These are phyloP conservation scores for Schlechtendalia chinensis DNA, from an alignment of 1,140 invertebrate genomes.

Conservation along the genomic window DNA sequence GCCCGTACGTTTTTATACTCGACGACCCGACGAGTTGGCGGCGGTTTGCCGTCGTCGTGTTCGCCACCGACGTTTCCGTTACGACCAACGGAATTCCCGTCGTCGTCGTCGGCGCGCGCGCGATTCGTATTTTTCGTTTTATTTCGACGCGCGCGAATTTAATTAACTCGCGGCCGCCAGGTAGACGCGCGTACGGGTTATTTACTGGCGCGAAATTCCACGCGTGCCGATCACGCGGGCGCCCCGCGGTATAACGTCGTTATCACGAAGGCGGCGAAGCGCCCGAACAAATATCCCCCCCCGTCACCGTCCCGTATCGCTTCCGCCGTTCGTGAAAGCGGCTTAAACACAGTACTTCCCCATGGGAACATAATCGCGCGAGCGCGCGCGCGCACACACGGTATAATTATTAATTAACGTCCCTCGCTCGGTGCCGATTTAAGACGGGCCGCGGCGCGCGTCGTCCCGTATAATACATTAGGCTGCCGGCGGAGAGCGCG, in stretches of 20 bases:
- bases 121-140: constrained; percentile 4
- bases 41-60: too few relatives aligned
- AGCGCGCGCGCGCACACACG: neutral
- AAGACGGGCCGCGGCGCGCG: neutral
- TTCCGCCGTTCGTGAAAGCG: neutral
- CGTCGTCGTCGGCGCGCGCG: too few relatives aligned
- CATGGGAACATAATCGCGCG: constrained; percentile 38
- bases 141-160: constrained; percentile 22
- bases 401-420: constrained; percentile 47
- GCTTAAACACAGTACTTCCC: constrained; percentile 2
- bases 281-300: constrained; percentile 26
- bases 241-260: neutral
- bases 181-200: neutral
- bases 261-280: neutral
- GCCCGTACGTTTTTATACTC: too few relatives aligned
- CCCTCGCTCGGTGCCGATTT: constrained; percentile 8
- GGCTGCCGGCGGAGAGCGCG: too few relatives aligned
- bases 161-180: constrained; percentile 37
- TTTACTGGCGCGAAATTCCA: constrained; percentile 39
- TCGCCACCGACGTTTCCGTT: constrained; percentile 2
- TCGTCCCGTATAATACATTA: too few relatives aligned
- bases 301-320: too few relatives aligned
- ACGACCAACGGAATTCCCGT: constrained; percentile 20
- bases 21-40: too few relatives aligned
- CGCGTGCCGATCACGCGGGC: constrained; percentile 30